Conservation (phyloP, 2,888 invertebrate species). For the Anarsia innoxiella region DNA sequence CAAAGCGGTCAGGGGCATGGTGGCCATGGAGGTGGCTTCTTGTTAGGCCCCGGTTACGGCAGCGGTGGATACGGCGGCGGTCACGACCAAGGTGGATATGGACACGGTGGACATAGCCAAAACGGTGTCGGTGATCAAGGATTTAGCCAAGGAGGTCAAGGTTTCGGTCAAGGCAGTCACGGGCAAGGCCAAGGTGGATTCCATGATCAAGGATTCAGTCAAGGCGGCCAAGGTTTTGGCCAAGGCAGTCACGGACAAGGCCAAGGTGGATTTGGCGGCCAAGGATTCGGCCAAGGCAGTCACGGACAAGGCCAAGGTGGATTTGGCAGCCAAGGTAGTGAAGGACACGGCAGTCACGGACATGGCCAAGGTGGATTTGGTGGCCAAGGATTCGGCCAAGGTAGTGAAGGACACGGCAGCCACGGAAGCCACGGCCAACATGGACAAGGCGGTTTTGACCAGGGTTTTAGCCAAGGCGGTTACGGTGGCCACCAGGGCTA, state of each 20-base stretch:
- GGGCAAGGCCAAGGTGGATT: conserved; percentile 1
- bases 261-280: not conserved
- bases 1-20: conserved; percentile 9
- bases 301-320: no score
- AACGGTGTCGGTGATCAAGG: conserved; percentile 1
- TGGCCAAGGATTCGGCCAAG: not conserved
- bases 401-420: not conserved
- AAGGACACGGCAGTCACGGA: not conserved
- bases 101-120: conserved; percentile 1
- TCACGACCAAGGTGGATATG: conserved; percentile 1
- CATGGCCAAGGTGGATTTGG: no score
- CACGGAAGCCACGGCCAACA: not conserved
- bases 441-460: not conserved
- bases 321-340: not conserved
- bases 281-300: not conserved
- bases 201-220: not conserved
- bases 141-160: conserved; percentile 1
- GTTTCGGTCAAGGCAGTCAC: not conserved
- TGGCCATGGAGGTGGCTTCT: conserved; percentile 2
- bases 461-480: not conserved
- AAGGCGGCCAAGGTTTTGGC: not conserved
- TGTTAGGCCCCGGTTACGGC: conserved; percentile 8
- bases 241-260: no score
- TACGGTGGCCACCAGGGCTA: not conserved
- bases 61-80: conserved; percentile 10